phyloP scores from a whole-genome alignment of 2,888 invertebrate species.

The Himalopsyche tibetana region DNA sequence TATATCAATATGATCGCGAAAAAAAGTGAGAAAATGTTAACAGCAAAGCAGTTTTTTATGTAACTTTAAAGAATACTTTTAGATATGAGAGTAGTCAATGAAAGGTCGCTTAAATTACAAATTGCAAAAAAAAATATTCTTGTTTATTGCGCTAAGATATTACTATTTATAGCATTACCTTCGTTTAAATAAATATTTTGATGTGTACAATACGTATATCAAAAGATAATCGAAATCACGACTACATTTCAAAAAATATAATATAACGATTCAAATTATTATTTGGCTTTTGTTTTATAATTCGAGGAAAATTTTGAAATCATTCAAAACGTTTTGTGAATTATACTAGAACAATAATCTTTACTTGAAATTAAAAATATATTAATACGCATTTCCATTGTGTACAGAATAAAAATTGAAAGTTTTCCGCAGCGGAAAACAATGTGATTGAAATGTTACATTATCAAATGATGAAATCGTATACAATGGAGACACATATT shows the following conservation, averaged over 20 bases:
- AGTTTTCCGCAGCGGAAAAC: conserved; percentile 68
- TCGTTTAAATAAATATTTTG: no score
- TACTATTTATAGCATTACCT: no score
- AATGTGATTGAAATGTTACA: conserved; percentile 60
- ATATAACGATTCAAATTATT: neutral
- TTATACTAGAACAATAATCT: neutral
- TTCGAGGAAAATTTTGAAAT: neutral
- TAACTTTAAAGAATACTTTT: no score
- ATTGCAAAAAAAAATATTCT: no score
- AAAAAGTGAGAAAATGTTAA: no score
- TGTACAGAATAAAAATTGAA: conserved; percentile 67
- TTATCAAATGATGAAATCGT: conserved; percentile 53
- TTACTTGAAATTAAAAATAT: conserved; percentile 37
- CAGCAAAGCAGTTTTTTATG: no score
- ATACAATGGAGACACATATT: conserved; percentile 57
- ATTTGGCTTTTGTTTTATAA: conserved; percentile 8
- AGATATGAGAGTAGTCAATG: no score
- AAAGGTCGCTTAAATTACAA: no score
- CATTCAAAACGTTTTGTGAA: neutral
- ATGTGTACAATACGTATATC: neutral
- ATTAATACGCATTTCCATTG: conserved; percentile 67
- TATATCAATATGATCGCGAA: no score
- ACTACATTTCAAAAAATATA: neutral
- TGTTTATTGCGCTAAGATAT: no score
- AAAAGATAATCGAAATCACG: conserved; percentile 52